A percentile compares a stretch with the other conserved stretches of the same genome.
These are phyloP conservation scores for Penaeus indicus DNA, from an alignment of 1,140 invertebrate genomes.

Conservation along the genomic window DNA sequence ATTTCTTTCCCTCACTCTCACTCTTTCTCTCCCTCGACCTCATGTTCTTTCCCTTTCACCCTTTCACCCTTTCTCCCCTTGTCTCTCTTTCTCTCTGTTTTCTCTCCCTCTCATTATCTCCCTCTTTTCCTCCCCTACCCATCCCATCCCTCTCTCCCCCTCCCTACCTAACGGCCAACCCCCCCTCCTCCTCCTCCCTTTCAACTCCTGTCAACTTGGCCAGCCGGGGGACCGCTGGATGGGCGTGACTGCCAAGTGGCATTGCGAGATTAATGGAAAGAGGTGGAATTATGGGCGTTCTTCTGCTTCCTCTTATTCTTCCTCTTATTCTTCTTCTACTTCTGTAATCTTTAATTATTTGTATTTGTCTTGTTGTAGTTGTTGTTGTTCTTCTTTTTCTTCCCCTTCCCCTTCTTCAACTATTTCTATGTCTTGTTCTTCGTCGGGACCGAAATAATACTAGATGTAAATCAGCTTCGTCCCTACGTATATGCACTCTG, in stretches of 20 bases:
- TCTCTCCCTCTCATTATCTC: neutral
- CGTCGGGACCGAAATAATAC: too few species aligned
- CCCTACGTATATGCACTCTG: neutral
- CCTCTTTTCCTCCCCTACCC: neutral
- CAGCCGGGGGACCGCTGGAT: too few species aligned
- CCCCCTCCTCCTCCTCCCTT: neutral
- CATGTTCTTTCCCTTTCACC: neutral
- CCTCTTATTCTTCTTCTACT: too few species aligned
- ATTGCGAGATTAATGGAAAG: too few species aligned
- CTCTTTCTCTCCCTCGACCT: constrained; percentile 53
- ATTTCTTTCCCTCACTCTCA: constrained; percentile 62
- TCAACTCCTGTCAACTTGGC: constrained; percentile 13
- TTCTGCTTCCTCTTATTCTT: too few species aligned
- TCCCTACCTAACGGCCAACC: neutral
- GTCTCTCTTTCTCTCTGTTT: constrained; percentile 36
- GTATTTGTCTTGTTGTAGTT: neutral
- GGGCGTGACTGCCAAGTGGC: too few species aligned
- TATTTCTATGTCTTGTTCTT: neutral
- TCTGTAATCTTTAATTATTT: too few species aligned
- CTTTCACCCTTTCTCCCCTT: constrained; percentile 41
- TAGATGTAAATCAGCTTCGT: neutral
- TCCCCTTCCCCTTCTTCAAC: constrained; percentile 32
- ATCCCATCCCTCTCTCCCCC: neutral
- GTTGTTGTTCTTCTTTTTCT: neutral
- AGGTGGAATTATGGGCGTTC: too few species aligned